These are phyloP conservation scores for Nesogale talazaci DNA, from an alignment of 2,113 vertebrate species.

Conservation along the genomic window DNA sequence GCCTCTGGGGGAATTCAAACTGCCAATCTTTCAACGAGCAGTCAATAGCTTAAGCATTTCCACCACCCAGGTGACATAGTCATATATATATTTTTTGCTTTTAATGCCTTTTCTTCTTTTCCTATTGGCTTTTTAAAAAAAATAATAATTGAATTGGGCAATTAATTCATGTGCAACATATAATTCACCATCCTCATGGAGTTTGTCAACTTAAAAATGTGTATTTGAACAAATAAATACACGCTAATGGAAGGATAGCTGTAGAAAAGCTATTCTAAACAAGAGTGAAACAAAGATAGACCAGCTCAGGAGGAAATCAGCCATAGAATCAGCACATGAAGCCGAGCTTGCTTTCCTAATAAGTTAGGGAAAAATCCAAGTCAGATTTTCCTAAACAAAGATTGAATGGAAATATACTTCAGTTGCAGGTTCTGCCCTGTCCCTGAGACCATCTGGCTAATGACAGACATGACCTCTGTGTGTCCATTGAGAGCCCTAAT, in stretches of 20 bases:
- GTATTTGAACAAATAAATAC: neutral
- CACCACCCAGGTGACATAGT: neutral
- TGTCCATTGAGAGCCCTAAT: neutral
- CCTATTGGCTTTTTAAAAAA: neutral
- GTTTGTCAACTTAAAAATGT: slow-evolving; percentile 3
- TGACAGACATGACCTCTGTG: neutral
- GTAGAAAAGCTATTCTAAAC: neutral
- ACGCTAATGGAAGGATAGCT: neutral
- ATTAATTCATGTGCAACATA: neutral
- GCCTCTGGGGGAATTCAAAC: neutral
- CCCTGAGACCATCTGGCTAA: neutral
- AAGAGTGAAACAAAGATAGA: neutral
- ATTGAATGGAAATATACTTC: neutral
- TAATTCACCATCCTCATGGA: neutral
- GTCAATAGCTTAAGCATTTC: neutral
- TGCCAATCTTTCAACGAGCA: neutral
- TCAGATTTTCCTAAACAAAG: neutral
- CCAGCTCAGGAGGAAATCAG: neutral
- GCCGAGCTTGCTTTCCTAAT: neutral
- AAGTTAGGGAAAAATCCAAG: neutral
- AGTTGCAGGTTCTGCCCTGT: neutral
- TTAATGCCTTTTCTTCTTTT: neutral
- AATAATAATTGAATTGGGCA: neutral
- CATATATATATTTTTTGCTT: neutral
- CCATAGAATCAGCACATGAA: neutral